Evolutionary conservation across 2,797 vertebrate species (phyloP).

Genomic region (Cetoscarus ocellatus): DNA sequence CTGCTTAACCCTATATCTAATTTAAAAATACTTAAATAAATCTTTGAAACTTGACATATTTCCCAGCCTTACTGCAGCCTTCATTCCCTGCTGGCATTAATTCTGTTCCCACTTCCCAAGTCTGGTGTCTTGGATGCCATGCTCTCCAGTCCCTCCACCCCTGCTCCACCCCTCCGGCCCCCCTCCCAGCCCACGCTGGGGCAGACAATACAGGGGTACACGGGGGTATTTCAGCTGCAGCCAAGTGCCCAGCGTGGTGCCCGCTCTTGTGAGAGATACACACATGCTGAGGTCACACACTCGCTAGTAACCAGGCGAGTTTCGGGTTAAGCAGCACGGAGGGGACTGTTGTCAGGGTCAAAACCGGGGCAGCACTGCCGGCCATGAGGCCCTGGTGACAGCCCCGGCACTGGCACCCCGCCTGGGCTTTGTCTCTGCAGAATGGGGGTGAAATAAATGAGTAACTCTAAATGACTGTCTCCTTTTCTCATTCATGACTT

Average conservation of each 20-base stretch:
- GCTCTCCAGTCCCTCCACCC: conserved; percentile 42
- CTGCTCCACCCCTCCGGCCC: conserved; percentile 18
- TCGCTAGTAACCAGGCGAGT: conserved; percentile 75
- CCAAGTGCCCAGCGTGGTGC: conserved; percentile 77
- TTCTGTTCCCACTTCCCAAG: conserved; percentile 71
- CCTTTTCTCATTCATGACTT: conserved; percentile 84
- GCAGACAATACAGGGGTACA: conserved; percentile 78
- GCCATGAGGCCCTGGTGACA: conserved; percentile 61
- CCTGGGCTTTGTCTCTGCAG: conserved; percentile 79
- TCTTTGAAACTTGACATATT: too few species aligned
- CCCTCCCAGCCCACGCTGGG: conserved; percentile 73
- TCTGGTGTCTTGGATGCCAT: conserved; percentile 76
- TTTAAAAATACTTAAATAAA: too few species aligned
- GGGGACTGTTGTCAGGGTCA: conserved; percentile 83
- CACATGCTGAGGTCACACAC: conserved; percentile 85
- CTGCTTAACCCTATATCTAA: too few species aligned
- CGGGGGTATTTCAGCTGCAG: conserved; percentile 75
- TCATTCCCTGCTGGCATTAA: neutral
- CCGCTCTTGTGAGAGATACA: conserved; percentile 76
- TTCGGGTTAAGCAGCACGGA: conserved; percentile 76
- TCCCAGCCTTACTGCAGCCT: too few species aligned
- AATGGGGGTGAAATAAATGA: conserved; percentile 84
- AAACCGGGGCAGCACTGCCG: conserved; percentile 74
- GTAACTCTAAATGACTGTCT: conserved; percentile 85
- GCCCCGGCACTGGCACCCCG: conserved; percentile 72